phyloP scores from a whole-genome alignment of 2,113 vertebrate genomes.

The Neotragus pygmaeus region DNA sequence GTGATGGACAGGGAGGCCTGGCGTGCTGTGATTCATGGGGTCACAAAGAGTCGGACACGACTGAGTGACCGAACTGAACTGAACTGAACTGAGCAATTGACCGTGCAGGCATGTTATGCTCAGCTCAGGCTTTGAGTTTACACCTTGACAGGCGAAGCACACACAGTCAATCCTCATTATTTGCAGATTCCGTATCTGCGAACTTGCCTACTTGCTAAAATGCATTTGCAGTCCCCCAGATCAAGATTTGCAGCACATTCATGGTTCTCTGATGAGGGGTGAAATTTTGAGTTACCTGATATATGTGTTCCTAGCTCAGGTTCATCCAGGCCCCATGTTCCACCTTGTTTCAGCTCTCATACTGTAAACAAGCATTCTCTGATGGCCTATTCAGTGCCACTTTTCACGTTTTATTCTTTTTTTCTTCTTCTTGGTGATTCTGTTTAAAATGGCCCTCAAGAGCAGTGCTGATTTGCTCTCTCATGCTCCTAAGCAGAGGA shows the following conservation, averaged over 20 bases:
- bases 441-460: neutral
- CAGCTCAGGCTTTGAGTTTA: neutral
- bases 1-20: neutral
- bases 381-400: neutral
- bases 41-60: too few relatives aligned
- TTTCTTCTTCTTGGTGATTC: neutral
- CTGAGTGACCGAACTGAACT: too few relatives aligned
- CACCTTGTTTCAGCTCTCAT: neutral
- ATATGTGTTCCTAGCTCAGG: accelerated
- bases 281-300: neutral
- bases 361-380: neutral
- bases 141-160: accelerated
- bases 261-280: neutral
- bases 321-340: accelerated
- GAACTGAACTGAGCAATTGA: too few relatives aligned
- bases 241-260: neutral
- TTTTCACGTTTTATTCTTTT: neutral
- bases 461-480: neutral
- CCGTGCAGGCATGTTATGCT: neutral
- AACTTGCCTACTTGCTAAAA: neutral
- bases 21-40: neutral
- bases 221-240: neutral
- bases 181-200: neutral
- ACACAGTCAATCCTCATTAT: accelerated
- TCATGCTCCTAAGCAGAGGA: neutral